Conservation (phyloP, 2,797 vertebrate genomes). For the Sebastes cheni region DNA sequence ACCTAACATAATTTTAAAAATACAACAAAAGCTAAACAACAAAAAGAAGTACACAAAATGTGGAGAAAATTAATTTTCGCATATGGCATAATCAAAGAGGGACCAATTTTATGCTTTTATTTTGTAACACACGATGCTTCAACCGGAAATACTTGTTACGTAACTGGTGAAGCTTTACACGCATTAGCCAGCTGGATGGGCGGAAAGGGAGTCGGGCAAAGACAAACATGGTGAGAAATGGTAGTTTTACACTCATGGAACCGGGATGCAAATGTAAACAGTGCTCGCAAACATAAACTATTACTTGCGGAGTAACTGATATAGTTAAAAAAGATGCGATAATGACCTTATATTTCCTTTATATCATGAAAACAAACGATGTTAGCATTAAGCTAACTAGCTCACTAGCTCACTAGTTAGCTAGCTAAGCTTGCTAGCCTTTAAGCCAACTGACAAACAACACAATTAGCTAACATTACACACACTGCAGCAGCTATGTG, state of each 20-base stretch:
- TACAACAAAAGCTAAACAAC: no score
- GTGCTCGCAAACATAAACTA: not conserved
- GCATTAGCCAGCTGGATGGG: conserved; percentile 79
- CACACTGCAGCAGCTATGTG: not conserved
- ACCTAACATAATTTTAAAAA: no score
- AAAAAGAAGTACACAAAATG: no score
- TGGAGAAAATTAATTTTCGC: no score
- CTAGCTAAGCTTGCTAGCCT: conserved; percentile 28
- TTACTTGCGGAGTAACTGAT: no score
- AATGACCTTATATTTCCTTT: not conserved
- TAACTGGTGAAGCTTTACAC: conserved; percentile 34
- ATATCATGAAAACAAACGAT: conserved; percentile 33
- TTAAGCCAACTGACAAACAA: conserved; percentile 5
- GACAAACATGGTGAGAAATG: conserved; percentile 85
- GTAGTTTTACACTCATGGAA: conserved; percentile 3
- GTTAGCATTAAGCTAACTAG: conserved; percentile 63
- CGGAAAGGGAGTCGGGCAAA: conserved; percentile 81
- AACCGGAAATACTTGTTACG: conserved; percentile 45
- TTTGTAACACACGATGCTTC: conserved; percentile 1
- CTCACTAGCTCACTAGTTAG: conserved; percentile 53
- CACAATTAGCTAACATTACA: not conserved
- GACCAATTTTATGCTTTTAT: conserved; percentile 19
- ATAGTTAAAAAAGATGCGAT: rapidly evolving
- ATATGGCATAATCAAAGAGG: rapidly evolving
- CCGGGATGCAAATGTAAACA: not conserved